Conservation (phyloP, 2,797 vertebrate species). For the Lepilemur septentrionalis region DNA sequence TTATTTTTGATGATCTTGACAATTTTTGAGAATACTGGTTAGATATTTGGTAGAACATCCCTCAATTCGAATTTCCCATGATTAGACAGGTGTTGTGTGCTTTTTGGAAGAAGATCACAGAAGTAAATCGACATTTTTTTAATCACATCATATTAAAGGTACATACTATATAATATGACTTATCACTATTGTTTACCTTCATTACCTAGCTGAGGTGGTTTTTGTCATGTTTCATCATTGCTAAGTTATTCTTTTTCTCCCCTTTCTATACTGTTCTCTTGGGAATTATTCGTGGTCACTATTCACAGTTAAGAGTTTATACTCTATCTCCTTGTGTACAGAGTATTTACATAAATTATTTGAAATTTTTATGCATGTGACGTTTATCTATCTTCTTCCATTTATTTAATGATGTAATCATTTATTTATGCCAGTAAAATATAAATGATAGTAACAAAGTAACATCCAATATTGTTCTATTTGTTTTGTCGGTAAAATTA, state of each 20-base stretch:
- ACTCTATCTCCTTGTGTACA: background rate
- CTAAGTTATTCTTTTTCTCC: background rate
- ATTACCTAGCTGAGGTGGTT: background rate
- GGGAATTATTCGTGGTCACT: background rate
- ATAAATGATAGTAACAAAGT: background rate
- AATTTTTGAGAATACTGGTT: background rate
- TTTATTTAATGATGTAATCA: background rate
- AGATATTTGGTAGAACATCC: background rate
- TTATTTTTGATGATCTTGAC: background rate
- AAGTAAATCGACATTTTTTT: background rate
- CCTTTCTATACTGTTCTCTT: background rate
- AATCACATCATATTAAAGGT: background rate
- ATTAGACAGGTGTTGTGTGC: background rate
- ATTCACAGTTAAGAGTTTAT: background rate
- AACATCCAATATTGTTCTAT: background rate
- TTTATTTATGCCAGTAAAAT: background rate
- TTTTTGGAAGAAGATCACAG: background rate
- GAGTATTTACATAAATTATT: background rate
- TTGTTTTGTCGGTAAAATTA: background rate
- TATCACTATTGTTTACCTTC: background rate
- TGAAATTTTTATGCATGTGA: background rate
- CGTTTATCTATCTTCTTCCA: background rate
- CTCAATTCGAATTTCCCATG: background rate
- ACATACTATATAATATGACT: background rate
- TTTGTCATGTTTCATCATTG: background rate